phyloP scores from a whole-genome alignment of 2,888 invertebrate species.

The Myopa testacea region DNA sequence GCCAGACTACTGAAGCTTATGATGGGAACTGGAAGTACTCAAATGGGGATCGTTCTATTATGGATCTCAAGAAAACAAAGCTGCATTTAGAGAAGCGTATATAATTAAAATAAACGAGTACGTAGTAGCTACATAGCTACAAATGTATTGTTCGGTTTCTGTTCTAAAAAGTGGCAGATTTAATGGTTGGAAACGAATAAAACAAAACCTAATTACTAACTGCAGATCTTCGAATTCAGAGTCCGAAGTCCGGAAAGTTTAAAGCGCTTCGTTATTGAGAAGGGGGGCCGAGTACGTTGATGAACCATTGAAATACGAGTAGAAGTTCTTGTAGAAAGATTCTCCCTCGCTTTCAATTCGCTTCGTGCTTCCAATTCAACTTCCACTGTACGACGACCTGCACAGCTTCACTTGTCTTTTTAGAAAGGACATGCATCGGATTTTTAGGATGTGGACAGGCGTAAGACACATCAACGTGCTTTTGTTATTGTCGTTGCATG shows the following conservation, averaged over 20 bases:
- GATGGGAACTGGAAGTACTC: conserved; percentile 14
- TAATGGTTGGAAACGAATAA: too few species aligned
- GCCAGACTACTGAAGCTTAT: background rate
- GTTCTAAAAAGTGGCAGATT: background rate
- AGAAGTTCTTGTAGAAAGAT: too few species aligned
- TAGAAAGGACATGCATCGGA: background rate
- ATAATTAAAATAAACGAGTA: conserved; percentile 21
- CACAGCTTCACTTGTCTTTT: background rate
- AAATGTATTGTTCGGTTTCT: background rate
- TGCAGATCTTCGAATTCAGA: too few species aligned
- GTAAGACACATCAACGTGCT: background rate
- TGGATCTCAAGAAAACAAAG: conserved; percentile 10
- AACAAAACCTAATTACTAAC: too few species aligned
- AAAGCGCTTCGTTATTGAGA: too few species aligned
- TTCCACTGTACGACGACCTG: too few species aligned
- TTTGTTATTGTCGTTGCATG: background rate
- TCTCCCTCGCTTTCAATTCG: too few species aligned
- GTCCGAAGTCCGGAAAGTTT: too few species aligned
- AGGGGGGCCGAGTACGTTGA: too few species aligned
- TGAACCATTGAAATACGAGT: too few species aligned
- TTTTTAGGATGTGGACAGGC: background rate
- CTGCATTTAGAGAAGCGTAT: background rate
- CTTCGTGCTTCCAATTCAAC: too few species aligned
- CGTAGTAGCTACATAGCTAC: background rate
- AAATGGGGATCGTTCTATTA: background rate